phyloP scores from a whole-genome alignment of 2,797 vertebrate species.

The Podarcis lilfordi region DNA sequence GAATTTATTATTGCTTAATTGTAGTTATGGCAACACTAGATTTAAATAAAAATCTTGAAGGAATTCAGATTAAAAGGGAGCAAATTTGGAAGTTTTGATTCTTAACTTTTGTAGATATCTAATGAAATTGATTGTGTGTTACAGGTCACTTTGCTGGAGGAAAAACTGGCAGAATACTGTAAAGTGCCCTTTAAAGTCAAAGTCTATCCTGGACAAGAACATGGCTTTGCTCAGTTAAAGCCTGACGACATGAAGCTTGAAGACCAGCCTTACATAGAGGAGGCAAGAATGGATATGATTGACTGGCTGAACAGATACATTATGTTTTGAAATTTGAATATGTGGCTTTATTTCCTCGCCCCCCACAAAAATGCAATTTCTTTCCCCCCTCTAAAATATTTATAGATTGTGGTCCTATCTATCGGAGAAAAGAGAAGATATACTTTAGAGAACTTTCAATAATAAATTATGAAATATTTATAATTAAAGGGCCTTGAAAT shows the following conservation, averaged over 20 bases:
- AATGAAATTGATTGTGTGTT: conserved; percentile 33
- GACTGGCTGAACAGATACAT: conserved; percentile 90
- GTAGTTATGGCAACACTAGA: background rate
- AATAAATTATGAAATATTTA: background rate
- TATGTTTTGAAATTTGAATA: conserved; percentile 3
- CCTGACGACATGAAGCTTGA: conserved; percentile 85
- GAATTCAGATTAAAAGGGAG: background rate
- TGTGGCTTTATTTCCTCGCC: background rate
- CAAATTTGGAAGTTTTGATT: background rate
- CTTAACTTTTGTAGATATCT: background rate
- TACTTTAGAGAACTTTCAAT: background rate
- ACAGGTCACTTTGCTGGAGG: conserved; percentile 84
- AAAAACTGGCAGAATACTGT: conserved; percentile 86
- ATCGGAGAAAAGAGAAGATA: background rate
- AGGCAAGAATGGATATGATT: conserved; percentile 87
- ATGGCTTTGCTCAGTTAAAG: conserved; percentile 92
- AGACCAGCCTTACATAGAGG: conserved; percentile 85
- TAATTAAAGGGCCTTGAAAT: background rate
- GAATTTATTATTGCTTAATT: background rate
- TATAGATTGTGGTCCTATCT: background rate
- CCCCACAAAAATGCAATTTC: background rate
- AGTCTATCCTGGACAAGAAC: conserved; percentile 90
- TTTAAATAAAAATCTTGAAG: background rate
- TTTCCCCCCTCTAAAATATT: background rate
- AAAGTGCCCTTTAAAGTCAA: conserved; percentile 86